A percentile compares a stretch with the other conserved stretches of the same genome.
Conservation (phyloP, 1,140 invertebrate species). For the Arctopsyche grandis region DNA sequence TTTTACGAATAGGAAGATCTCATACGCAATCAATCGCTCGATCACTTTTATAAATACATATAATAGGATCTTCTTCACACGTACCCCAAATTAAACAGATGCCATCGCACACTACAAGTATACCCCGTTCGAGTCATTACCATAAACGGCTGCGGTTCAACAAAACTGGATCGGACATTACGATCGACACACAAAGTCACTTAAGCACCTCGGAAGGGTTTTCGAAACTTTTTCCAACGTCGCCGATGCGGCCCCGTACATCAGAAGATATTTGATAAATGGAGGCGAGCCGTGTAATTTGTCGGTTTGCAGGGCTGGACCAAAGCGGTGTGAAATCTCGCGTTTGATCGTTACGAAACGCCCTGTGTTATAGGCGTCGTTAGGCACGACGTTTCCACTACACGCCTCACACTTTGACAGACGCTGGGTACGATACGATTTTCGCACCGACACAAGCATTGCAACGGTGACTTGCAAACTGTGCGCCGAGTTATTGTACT, state of each 20-base stretch:
- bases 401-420: background rate
- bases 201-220: too few relatives aligned
- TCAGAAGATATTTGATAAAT: slow-evolving; percentile 36
- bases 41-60: too few relatives aligned
- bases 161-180: background rate
- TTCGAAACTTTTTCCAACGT: background rate
- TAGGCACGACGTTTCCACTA: slow-evolving; percentile 17
- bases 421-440: background rate
- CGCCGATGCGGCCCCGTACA: background rate
- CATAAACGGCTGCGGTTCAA: too few relatives aligned
- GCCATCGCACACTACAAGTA: too few relatives aligned
- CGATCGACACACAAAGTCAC: slow-evolving; percentile 4
- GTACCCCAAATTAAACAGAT: too few relatives aligned
- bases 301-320: slow-evolving; percentile 34
- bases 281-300: slow-evolving; percentile 45
- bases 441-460: too few relatives aligned
- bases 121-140: too few relatives aligned
- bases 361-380: slow-evolving; percentile 32
- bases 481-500: too few relatives aligned
- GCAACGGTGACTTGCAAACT: too few relatives aligned
- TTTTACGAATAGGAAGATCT: too few relatives aligned
- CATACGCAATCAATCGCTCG: too few relatives aligned
- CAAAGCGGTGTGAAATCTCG: slow-evolving; percentile 39
- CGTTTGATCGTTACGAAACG: slow-evolving; percentile 42
- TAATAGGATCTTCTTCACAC: too few relatives aligned